Conservation (phyloP, 2,113 vertebrate genomes). For the Xenopus borealis region DNA sequence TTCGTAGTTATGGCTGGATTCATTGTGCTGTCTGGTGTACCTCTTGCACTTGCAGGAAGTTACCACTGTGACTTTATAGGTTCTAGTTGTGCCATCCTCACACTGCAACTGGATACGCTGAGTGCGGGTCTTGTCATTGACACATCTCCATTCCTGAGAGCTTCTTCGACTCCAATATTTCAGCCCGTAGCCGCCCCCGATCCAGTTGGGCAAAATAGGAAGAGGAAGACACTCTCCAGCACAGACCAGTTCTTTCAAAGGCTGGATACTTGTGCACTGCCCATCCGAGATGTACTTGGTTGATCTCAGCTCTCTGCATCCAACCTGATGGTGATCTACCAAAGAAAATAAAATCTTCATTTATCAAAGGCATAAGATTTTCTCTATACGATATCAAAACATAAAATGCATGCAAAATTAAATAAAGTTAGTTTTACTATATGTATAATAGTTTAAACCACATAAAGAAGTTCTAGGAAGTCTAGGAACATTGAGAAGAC, state of each 20-base stretch:
- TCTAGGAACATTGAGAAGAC: background rate
- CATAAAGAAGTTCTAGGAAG: too few species aligned
- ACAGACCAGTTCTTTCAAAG: slow-evolving; percentile 92
- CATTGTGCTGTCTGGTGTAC: slow-evolving; percentile 85
- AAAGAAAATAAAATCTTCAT: slow-evolving; percentile 37
- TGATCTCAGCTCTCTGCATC: slow-evolving; percentile 88
- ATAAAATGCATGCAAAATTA: too few species aligned
- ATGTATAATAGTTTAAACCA: background rate
- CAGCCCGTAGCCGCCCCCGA: slow-evolving; percentile 75
- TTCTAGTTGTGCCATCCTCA: slow-evolving; percentile 84
- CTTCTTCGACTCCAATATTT: slow-evolving; percentile 87
- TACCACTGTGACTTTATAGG: slow-evolving; percentile 91
- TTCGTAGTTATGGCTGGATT: slow-evolving; percentile 83
- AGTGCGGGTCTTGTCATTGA: slow-evolving; percentile 85
- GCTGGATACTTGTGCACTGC: slow-evolving; percentile 88
- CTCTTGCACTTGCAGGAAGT: slow-evolving; percentile 92
- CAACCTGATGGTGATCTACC: slow-evolving; percentile 79
- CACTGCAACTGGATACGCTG: slow-evolving; percentile 89
- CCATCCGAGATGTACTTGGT: slow-evolving; percentile 95
- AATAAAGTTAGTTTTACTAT: background rate
- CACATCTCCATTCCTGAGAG: slow-evolving; percentile 88
- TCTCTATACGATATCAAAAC: too few species aligned
- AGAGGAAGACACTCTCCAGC: slow-evolving; percentile 89
- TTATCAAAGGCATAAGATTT: background rate
- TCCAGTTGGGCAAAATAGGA: slow-evolving; percentile 92